A percentile compares a stretch with the other conserved stretches of the same genome.
Conservation (phyloP, 2,888 invertebrate genomes). For the Lepidochrysops patricia region DNA sequence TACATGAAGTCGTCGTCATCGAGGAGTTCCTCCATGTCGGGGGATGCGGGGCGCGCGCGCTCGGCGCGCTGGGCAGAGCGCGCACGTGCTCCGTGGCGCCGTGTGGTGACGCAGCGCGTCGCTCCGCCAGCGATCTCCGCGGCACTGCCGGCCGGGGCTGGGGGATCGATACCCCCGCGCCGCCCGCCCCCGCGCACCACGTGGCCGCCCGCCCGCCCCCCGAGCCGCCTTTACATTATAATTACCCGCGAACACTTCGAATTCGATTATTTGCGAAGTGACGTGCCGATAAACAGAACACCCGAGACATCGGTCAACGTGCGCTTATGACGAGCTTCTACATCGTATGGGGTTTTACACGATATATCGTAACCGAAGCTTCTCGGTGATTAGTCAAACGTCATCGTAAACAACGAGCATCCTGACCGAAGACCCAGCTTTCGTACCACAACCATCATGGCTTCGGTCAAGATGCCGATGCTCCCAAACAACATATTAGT, state of each 20-base stretch:
- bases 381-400: too few species aligned
- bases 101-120: constrained; percentile 57
- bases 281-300: background rate
- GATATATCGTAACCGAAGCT: too few species aligned
- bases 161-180: constrained; percentile 53
- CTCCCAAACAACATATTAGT: too few species aligned
- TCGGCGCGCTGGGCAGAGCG: constrained; percentile 56
- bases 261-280: constrained; percentile 1
- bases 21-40: constrained; percentile 69
- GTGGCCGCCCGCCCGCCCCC: constrained; percentile 28
- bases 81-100: constrained; percentile 55
- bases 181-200: constrained; percentile 32
- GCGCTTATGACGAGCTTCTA: too few species aligned
- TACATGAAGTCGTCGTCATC: constrained; percentile 67
- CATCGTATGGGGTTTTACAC: too few species aligned
- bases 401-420: too few species aligned
- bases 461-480: background rate
- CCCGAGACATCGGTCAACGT: background rate
- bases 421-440: too few species aligned
- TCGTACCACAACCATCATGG: too few species aligned
- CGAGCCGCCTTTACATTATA: constrained; percentile 11
- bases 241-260: constrained; percentile 6
- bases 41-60: constrained; percentile 42
- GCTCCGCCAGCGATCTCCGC: constrained; percentile 66
- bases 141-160: constrained; percentile 45